phyloP scores from a whole-genome alignment of 2,797 vertebrate species.

The Parauchenoglanis punctatus region DNA sequence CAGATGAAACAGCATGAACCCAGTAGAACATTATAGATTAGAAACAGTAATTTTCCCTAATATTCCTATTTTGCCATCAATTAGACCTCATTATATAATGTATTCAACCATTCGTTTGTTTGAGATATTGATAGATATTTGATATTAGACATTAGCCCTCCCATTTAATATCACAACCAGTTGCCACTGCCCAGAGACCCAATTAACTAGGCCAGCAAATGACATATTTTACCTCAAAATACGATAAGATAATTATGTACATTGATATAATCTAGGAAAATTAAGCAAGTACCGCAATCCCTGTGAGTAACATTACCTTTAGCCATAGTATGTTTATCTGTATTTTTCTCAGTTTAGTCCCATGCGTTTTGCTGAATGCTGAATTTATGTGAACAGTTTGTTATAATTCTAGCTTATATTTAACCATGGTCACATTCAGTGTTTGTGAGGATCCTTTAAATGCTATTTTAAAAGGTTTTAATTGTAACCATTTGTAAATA shows the following conservation, averaged over 20 bases:
- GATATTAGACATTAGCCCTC: background rate
- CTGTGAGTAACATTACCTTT: background rate
- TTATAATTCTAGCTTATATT: background rate
- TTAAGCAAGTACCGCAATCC: background rate
- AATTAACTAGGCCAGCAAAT: background rate
- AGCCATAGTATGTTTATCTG: background rate
- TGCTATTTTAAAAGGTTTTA: background rate
- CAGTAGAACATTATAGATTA: too few relatives aligned
- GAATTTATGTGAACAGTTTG: background rate
- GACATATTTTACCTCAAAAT: background rate
- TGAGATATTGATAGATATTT: background rate
- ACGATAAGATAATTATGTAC: background rate
- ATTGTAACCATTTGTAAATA: background rate
- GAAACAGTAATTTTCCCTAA: too few relatives aligned
- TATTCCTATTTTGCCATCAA: too few relatives aligned
- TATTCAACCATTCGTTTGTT: too few relatives aligned
- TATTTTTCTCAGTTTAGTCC: background rate
- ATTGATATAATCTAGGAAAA: background rate
- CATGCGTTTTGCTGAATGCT: background rate
- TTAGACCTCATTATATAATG: too few relatives aligned
- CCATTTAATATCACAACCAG: background rate
- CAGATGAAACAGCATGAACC: too few relatives aligned
- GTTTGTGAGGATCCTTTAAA: background rate
- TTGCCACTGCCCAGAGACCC: background rate
- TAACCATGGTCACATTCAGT: too few relatives aligned